These are phyloP conservation scores for Oikopleura albicans DNA, from an alignment of 23 tunicate genomes.

Conservation along the genomic window DNA sequence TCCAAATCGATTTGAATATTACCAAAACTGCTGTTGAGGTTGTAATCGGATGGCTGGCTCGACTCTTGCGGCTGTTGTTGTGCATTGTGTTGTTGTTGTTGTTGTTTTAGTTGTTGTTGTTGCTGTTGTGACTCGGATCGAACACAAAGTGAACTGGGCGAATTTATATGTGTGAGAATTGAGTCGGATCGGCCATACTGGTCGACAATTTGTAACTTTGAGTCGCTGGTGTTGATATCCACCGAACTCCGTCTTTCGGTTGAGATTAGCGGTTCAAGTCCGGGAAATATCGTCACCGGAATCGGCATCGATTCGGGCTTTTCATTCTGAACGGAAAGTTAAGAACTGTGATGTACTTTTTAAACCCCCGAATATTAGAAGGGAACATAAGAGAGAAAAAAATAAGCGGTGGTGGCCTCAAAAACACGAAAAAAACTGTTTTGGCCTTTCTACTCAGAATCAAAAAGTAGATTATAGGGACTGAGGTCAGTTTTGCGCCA, in stretches of 20 bases:
- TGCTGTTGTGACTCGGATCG: no score
- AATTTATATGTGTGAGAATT: not conserved
- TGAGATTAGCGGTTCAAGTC: not conserved
- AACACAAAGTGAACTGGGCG: no score
- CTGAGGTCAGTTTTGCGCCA: no score
- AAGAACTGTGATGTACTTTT: no score
- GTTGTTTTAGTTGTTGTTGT: not conserved
- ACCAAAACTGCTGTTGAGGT: not conserved
- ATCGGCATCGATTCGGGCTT: no score
- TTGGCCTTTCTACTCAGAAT: no score
- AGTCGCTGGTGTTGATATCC: not conserved
- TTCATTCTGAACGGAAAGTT: no score
- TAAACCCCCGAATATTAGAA: no score
- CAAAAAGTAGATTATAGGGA: no score
- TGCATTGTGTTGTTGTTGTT: not conserved
- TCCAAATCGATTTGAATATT: constrained; percentile 1
- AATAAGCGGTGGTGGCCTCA: no score
- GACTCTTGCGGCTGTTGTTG: not conserved
- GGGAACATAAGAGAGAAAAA: no score
- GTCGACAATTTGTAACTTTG: not conserved
- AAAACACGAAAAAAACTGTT: no score
- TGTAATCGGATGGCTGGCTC: not conserved
- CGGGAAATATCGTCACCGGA: not conserved
- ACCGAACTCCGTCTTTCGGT: not conserved
- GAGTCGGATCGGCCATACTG: not conserved